Base-by-base conservation (phyloP, 2,888 invertebrate genomes). In the Lycia hirtaria region DNA sequence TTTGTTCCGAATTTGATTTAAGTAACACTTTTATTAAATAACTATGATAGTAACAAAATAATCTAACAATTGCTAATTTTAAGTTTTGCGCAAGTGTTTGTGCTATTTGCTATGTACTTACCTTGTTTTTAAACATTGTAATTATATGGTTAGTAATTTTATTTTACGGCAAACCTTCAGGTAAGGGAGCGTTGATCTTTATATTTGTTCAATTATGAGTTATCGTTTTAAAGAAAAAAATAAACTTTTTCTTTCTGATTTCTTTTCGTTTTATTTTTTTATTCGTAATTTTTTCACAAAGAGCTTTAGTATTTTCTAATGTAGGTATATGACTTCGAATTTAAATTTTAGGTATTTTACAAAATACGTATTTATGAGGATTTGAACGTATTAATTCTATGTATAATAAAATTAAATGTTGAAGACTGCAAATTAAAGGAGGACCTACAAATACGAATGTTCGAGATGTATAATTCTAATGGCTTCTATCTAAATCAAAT, bases 271-370 rank as follows among this genome's bases (percentile, higher is more conserved):
- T 50, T 50, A 38, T 50, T 45, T 50, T 50, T 24, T 40, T 3
- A 2, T 22, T 22, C 12, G 37, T 20, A 20, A 35, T 17, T 10
- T 51, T 47, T 52, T 55, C 38, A 49, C 54, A 40, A 54, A 24
- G 62, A 70, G 58, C 65, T 70, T 69, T 62, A 28, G 50, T 26
- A 53, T 35, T 19, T 60, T 37, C 48, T 61, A 22, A 56, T 64
- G 66, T 40, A 53, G n/a, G n/a, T n/a, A 35, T 47, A 40, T 26
- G 54, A 59, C 67, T 69, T 80, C 78, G 76, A 81, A 83, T 83
- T 81, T 80, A 80, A 60, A 72, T 63, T 65, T 73, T 64, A 66
- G 64, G 15, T 65, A 64, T 41, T 60, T 49, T 66, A 60, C 67
- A 28, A 33, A 41, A 41, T 67, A 64, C 61, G 56, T 61, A 58